These are phyloP conservation scores for Meteorus colon DNA, from an alignment of 2,888 invertebrate genomes.

Conservation along the genomic window DNA sequence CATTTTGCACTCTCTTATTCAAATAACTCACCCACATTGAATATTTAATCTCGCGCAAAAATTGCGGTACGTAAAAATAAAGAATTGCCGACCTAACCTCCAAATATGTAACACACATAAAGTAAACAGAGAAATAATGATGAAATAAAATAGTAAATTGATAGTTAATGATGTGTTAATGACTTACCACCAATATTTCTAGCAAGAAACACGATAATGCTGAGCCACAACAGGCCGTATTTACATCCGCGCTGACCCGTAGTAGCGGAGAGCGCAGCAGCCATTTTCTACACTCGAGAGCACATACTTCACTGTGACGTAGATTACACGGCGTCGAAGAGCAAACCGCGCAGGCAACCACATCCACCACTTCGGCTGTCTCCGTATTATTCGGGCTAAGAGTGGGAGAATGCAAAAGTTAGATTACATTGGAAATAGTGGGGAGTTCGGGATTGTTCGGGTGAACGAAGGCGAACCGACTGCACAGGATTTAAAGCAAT, in stretches of 20 bases:
- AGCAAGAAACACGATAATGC: slow-evolving; percentile 62
- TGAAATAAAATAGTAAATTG: neutral
- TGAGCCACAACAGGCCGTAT: slow-evolving; percentile 67
- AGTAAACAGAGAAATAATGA: neutral
- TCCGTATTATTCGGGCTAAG: neutral
- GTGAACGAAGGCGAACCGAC: neutral
- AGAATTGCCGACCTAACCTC: neutral
- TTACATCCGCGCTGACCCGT: slow-evolving; percentile 67
- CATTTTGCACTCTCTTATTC: too few species aligned
- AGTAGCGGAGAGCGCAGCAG: slow-evolving; percentile 69
- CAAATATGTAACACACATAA: neutral
- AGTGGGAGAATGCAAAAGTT: neutral
- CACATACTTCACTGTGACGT: slow-evolving; percentile 70
- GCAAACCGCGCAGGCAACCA: slow-evolving; percentile 31
- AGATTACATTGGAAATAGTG: neutral
- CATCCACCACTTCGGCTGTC: slow-evolving; percentile 23
- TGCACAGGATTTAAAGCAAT: neutral
- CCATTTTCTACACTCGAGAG: slow-evolving; percentile 72
- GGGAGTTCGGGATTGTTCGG: slow-evolving; percentile 20
- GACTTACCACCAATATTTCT: slow-evolving; percentile 67
- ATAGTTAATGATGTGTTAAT: slow-evolving; percentile 11
- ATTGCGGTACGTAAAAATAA: neutral
- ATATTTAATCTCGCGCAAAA: neutral
- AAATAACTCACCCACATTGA: too few species aligned
- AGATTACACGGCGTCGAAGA: slow-evolving; percentile 42